Conservation (phyloP, 2,888 invertebrate genomes). For the Synanthedon myopaeformis region DNA sequence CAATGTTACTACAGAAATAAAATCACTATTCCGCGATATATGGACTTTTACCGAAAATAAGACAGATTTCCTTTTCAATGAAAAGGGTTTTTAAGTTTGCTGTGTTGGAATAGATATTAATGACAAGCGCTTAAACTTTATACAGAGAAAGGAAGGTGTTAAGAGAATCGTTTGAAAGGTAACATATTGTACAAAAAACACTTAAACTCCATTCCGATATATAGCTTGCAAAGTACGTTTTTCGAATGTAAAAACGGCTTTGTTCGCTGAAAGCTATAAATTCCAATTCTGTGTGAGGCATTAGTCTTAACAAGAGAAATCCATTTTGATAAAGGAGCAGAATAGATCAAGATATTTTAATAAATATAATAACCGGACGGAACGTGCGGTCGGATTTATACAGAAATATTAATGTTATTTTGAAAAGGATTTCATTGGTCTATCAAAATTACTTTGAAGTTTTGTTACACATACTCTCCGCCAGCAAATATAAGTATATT, state of each 20-base stretch:
- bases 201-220: not conserved
- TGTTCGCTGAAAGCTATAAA: conserved; percentile 13
- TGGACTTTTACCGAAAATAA: not conserved
- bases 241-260: conserved; percentile 9
- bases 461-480: no score
- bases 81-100: not conserved
- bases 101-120: not conserved
- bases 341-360: not conserved
- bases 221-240: conserved; percentile 6
- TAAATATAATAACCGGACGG: no score
- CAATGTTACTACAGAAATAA: conserved; percentile 31
- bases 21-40: conserved; percentile 11
- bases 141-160: no score
- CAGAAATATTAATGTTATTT: no score
- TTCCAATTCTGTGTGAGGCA: conserved; percentile 10
- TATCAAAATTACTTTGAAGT: no score
- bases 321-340: conserved; percentile 6
- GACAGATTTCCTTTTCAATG: not conserved
- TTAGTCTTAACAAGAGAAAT: conserved; percentile 12
- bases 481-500: no score
- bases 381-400: no score
- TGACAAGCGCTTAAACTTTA: not conserved
- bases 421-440: no score
- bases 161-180: not conserved
- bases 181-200: not conserved